Evolutionary conservation across 1,140 invertebrate genomes (phyloP).

Genomic region (Gonatopus flavifemur): DNA sequence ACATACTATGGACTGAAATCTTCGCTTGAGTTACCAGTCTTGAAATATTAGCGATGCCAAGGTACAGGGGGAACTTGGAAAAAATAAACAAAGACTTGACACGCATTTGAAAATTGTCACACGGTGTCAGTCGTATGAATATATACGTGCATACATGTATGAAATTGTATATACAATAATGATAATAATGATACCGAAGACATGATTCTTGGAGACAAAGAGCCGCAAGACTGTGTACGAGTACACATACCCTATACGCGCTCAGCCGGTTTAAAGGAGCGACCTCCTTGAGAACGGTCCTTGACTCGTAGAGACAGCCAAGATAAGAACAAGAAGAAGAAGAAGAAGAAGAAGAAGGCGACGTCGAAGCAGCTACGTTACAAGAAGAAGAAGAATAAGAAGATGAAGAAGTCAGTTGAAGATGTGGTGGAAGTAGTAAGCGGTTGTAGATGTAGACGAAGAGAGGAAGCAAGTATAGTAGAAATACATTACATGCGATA

Average conservation of each 20-base stretch:
- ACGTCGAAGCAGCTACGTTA: slow-evolving; percentile 26
- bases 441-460: too few relatives aligned
- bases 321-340: slow-evolving; percentile 21
- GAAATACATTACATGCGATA: too few relatives aligned
- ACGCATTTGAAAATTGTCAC: too few relatives aligned
- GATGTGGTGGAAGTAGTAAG: slow-evolving; percentile 13
- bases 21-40: too few relatives aligned
- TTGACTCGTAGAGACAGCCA: slow-evolving; percentile 49
- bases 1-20: too few relatives aligned
- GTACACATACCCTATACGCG: slow-evolving; percentile 14
- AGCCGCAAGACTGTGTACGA: slow-evolving; percentile 10
- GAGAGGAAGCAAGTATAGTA: slow-evolving; percentile 14
- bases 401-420: slow-evolving; percentile 34
- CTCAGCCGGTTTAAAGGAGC: slow-evolving; percentile 42
- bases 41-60: too few relatives aligned
- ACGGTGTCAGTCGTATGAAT: too few relatives aligned
- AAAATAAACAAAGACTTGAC: too few relatives aligned
- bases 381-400: slow-evolving; percentile 31
- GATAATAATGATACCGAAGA: too few relatives aligned
- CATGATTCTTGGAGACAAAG: slow-evolving; percentile 29
- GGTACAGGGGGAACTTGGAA: too few relatives aligned
- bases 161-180: too few relatives aligned
- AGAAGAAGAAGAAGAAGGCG: slow-evolving; percentile 26
- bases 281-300: slow-evolving; percentile 60
- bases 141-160: too few relatives aligned